Evolutionary conservation across 2,113 vertebrate species (phyloP), one percentile per base, ranked within the genome.

Genomic region (Zapornia atra): DNA sequence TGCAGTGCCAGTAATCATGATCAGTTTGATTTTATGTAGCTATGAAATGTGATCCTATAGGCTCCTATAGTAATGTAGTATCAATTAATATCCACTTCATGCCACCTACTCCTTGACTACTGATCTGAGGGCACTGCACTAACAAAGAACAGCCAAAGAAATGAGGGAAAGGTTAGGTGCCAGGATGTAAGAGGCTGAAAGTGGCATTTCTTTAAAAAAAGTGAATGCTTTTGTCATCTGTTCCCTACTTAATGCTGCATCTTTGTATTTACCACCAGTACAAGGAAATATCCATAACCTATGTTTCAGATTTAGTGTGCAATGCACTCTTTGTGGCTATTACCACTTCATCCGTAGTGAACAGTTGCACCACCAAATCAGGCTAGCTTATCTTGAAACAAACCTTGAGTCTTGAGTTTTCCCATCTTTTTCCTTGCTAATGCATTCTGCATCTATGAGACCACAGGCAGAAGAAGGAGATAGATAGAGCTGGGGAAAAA

Each of bases 201-300:
- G 9, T 24, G 9, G 11, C 46, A 83, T 65, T 60, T 75, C 42
- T 48, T 1, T 38, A 12, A n/a, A 87, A 63, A 46, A 29, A 9
- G 12, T 1, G 5, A 50, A 69, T 2, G 7, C 4, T 56, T 90
- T 73, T 0, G 0, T 18, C 6, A 12, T 65, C 64, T 73, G 53
- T 54, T 29, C 92, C 64, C 82, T 63, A 46, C 10, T 3, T 34
- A 69, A 75, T 29, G 64, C 3, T 8, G 5, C 3, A 28, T 38
- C 5, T 60, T 65, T 12, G 12, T 73, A 48, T 38, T 79, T 24
- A 76, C 6, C 33, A 72, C 12, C 12, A 44, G 8, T 21, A 72
- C 6, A 60, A 75, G 29, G 60, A 88, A 86, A 60, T 12, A 75
- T 7, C 5, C 12, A 9, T 8, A 44, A 50, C 22, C 8, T 42